These are phyloP conservation scores for Lutjanus argentimaculatus DNA, from an alignment of 2,797 vertebrate genomes.

Conservation along the genomic window DNA sequence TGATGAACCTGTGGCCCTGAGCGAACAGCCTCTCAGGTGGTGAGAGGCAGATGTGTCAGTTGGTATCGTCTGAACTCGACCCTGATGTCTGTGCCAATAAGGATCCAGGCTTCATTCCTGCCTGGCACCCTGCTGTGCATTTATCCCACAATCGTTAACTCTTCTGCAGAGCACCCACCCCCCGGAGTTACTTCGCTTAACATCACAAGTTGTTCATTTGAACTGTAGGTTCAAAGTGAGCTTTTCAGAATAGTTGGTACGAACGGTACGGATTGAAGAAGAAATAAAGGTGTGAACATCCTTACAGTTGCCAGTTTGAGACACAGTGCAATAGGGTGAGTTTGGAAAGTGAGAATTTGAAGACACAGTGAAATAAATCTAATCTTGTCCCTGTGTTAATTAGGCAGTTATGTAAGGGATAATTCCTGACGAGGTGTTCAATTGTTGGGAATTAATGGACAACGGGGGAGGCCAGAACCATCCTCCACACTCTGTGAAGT, in stretches of 20 bases:
- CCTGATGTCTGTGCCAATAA: conserved; percentile 30
- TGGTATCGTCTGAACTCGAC: background rate
- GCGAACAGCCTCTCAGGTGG: conserved; percentile 20
- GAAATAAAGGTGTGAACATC: background rate
- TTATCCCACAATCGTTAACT: background rate
- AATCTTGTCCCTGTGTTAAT: too few species aligned
- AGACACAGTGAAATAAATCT: too few species aligned
- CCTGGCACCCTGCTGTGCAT: background rate
- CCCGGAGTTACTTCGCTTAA: background rate
- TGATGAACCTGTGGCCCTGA: conserved; percentile 41
- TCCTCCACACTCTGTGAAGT: too few species aligned
- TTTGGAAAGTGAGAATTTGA: background rate
- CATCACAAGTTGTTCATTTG: background rate
- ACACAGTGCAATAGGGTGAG: background rate
- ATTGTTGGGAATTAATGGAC: too few species aligned
- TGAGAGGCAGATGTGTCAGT: conserved; percentile 1
- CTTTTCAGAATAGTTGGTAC: background rate
- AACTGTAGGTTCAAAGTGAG: background rate
- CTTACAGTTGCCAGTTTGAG: background rate
- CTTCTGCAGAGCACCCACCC: background rate
- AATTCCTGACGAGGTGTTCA: too few species aligned
- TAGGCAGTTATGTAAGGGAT: too few species aligned
- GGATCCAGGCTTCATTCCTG: conserved; percentile 5
- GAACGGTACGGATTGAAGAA: background rate
- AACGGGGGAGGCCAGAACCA: too few species aligned